Percentiles rank a stretch among this genome's conserved stretches.
Evolutionary conservation across 2,797 vertebrate species (phyloP).

Genomic region (Phoebastria nigripes): DNA sequence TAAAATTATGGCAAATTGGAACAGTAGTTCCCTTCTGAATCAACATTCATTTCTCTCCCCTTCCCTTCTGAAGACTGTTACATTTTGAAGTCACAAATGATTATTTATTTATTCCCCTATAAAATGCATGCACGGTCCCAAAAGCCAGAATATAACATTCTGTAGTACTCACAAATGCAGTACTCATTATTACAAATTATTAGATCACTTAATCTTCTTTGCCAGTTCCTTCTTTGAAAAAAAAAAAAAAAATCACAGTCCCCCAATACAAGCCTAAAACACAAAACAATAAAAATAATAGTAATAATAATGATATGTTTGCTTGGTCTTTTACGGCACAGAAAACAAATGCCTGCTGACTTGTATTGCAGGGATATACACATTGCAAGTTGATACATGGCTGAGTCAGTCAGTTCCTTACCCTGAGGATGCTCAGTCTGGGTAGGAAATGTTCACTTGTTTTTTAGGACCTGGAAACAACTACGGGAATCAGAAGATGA

Average conservation of each 20-base stretch:
- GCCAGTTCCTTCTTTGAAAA: conserved; percentile 1
- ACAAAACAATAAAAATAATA: conserved; percentile 43
- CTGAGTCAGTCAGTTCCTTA: background rate
- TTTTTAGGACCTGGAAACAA: background rate
- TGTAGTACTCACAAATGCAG: conserved; percentile 38
- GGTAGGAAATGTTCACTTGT: background rate
- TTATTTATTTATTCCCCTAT: conserved; percentile 66
- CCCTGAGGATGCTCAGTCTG: background rate
- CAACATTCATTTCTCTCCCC: conserved; percentile 26
- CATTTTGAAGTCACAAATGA: conserved; percentile 63
- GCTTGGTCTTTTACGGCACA: conserved; percentile 24
- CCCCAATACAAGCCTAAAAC: conserved; percentile 17
- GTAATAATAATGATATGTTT: conserved; percentile 41
- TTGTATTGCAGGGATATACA: background rate
- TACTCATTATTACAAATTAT: conserved; percentile 63
- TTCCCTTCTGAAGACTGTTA: conserved; percentile 21
- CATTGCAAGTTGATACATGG: background rate
- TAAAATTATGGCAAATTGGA: conserved; percentile 53
- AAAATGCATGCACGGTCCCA: conserved; percentile 52
- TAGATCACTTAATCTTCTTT: conserved; percentile 65
- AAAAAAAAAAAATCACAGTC: background rate
- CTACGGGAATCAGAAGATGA: background rate
- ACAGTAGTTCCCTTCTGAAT: conserved; percentile 45
- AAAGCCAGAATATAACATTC: conserved; percentile 23
- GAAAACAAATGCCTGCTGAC: conserved; percentile 10